phyloP scores from a whole-genome alignment of 2,113 vertebrate genomes.

The Sylvietta virens region DNA sequence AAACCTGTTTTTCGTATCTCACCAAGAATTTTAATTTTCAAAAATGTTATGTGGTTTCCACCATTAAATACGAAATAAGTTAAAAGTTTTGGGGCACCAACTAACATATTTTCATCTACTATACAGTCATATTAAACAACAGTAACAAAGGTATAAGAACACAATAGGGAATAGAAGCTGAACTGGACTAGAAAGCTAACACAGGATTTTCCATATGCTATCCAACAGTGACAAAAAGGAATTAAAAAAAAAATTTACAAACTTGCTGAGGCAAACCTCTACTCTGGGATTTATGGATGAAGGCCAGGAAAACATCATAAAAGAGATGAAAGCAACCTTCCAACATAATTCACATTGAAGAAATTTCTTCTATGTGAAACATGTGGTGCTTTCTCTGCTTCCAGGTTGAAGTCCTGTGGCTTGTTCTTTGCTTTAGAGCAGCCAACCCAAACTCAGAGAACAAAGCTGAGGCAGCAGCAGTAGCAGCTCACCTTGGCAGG shows the following conservation, averaged over 20 bases:
- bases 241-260: not conserved
- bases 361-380: not conserved
- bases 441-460: conserved; percentile 7
- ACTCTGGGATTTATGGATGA: not conserved
- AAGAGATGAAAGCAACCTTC: conserved; percentile 39
- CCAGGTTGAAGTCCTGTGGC: conserved; percentile 6
- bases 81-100: not conserved
- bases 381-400: conserved; percentile 18
- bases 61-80: not conserved
- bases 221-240: not conserved
- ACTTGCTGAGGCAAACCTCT: not conserved
- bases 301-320: conserved; percentile 24
- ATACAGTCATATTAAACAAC: not conserved
- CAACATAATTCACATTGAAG: not conserved
- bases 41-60: not conserved
- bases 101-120: not conserved
- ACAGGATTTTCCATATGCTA: not conserved
- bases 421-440: conserved; percentile 13
- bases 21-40: not conserved
- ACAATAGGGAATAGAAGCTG: not conserved
- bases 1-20: not conserved
- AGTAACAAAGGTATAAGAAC: not conserved
- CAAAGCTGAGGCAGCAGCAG: not conserved
- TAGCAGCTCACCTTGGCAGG: conserved; percentile 79
- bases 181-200: not conserved